Evolutionary conservation across 2,113 vertebrate genomes (phyloP).

Genomic region (Alouatta palliata): DNA sequence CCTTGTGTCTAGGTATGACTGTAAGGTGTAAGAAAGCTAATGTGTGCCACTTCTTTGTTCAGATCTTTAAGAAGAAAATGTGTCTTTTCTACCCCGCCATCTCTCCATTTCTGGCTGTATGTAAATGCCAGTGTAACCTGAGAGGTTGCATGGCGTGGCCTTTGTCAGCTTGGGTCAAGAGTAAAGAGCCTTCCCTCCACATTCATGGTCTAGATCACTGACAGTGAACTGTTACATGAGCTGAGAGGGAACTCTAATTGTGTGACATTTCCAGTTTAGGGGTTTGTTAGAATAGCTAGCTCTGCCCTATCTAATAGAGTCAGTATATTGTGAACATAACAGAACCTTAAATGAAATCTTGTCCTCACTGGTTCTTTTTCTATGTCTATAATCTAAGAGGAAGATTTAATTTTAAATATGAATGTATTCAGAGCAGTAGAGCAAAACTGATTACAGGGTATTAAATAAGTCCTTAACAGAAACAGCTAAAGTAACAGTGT

Average conservation of each 20-base stretch:
- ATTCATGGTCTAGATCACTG: background rate
- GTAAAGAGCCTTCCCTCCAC: background rate
- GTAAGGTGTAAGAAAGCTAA: background rate
- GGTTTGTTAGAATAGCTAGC: background rate
- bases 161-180: background rate
- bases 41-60: background rate
- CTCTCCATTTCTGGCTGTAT: background rate
- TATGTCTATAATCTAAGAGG: background rate
- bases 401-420: slow-evolving; percentile 15
- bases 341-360: background rate
- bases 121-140: background rate
- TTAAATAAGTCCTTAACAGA: background rate
- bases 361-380: background rate
- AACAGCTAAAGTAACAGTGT: background rate
- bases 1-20: background rate
- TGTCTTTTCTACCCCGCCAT: background rate
- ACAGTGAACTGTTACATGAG: background rate
- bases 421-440: background rate
- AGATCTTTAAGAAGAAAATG: background rate
- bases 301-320: background rate
- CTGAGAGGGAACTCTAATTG: background rate
- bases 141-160: background rate
- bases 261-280: background rate
- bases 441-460: background rate
- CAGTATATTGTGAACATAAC: background rate